Base-by-base conservation (phyloP, 1,140 invertebrate species). In the Brachionus asplanchnoidis region DNA sequence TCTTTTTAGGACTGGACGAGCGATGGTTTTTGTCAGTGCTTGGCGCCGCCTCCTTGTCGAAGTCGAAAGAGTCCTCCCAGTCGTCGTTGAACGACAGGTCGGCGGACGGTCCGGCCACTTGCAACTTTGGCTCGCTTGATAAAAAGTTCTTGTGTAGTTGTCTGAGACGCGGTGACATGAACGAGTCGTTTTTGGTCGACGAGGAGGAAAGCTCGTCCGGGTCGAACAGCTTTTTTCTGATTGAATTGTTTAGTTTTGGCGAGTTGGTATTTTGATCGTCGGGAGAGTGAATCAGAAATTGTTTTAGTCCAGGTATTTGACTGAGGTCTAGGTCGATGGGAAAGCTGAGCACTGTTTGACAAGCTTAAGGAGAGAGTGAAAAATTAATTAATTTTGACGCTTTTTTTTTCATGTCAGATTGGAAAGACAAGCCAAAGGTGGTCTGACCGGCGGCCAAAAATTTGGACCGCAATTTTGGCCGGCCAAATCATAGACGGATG, bases 161-260 rank as follows among this genome's bases (percentile, higher is more conserved):
- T 65, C 36, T 9, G 2, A 46, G n/a, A 20, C 53, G 50, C 17
- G 79, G 79, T 28, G 79, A 82, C 36, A 42, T 82, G 1, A 82
- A 82, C 12, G 79, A 82, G 26, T 82, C 79, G 23, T 82, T 60
- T 23, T 26, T 56, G 17, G 46, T 8, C 1, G 50, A 28, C 11
- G 78, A 32, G 26, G 50, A 26, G 3, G 78, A 65, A 11, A 56
- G 23, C 12, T 75, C 70, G 9, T 56, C 50, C 9, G 23, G 44
- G 23, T 82, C 79, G 42, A 82, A 82, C 12, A 82, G 23, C 40
- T 82, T 82, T 36, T 82, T 82, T 12, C 79, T 28, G 4, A 82
- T 82, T 44, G 79, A 82, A 23, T 46, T 68, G 9, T 82, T 82
- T 1, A 82, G 79, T 17, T 82, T 60, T 7, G 20, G 8, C 20